A percentile compares a stretch with the other conserved stretches of the same genome.
Evolutionary conservation across 2,113 vertebrate species (phyloP).

Genomic region (Alces alces): DNA sequence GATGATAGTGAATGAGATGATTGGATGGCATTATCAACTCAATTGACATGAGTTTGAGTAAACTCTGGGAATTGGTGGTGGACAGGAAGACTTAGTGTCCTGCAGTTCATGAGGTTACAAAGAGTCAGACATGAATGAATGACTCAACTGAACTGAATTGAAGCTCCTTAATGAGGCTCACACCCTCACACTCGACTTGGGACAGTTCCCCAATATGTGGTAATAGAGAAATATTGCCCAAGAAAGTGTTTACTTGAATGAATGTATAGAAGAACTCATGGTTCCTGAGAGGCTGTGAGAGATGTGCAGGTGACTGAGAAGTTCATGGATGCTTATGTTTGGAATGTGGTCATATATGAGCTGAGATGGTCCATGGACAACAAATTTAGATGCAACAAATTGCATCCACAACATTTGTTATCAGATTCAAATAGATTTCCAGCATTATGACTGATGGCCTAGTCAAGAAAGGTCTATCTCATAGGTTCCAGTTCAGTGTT

Average conservation of each 20-base stretch:
- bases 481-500: not conserved
- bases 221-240: not conserved
- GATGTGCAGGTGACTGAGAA: not conserved
- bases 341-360: not conserved
- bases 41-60: not conserved
- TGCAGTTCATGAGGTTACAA: not conserved
- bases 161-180: not conserved
- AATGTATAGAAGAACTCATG: not conserved
- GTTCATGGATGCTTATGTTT: not conserved
- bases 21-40: not conserved
- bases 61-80: not conserved
- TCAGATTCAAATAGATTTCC: not conserved
- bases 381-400: not conserved
- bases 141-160: not conserved
- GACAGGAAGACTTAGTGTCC: not conserved
- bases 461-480: not conserved
- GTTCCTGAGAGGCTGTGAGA: not conserved
- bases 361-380: not conserved
- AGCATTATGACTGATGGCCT: not conserved
- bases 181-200: not conserved
- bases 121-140: fast-evolving
- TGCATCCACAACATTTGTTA: not conserved
- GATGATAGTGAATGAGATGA: not conserved
- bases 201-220: not conserved
- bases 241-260: not conserved